These are phyloP conservation scores for Drosophila acutilabella DNA, from an alignment of 2,888 invertebrate species.

Conservation along the genomic window DNA sequence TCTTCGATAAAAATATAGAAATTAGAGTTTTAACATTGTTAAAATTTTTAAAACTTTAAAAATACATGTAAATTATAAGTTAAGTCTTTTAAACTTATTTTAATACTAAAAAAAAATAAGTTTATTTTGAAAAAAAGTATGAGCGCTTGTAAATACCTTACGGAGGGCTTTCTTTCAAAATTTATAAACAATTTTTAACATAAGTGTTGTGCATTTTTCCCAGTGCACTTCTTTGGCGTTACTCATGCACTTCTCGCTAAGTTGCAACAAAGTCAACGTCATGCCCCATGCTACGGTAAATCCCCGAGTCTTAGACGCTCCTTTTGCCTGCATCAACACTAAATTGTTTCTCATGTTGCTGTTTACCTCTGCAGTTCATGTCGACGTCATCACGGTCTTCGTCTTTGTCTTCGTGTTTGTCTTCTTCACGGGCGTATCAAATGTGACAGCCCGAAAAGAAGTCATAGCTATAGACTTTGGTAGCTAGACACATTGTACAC, in stretches of 20 bases:
- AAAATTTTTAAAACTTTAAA: too few species aligned
- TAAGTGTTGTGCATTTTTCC: background rate
- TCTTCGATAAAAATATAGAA: too few species aligned
- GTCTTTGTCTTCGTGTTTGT: conserved; percentile 20
- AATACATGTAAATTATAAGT: too few species aligned
- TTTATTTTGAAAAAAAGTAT: too few species aligned
- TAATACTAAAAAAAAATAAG: too few species aligned
- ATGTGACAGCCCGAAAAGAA: conserved; percentile 70
- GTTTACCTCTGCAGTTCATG: conserved; percentile 30
- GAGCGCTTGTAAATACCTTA: too few species aligned
- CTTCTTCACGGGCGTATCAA: conserved; percentile 66
- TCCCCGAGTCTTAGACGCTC: conserved; percentile 59
- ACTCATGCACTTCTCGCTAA: conserved; percentile 7
- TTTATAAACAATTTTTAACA: too few species aligned
- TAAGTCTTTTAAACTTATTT: too few species aligned
- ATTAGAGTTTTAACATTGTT: too few species aligned
- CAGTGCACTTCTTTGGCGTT: conserved; percentile 37
- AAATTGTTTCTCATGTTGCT: conserved; percentile 54
- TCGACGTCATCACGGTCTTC: conserved; percentile 18
- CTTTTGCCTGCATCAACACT: conserved; percentile 51
- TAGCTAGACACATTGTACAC: conserved; percentile 45
- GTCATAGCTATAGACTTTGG: conserved; percentile 59
- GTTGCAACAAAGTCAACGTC: conserved; percentile 54
- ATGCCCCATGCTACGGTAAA: conserved; percentile 54
- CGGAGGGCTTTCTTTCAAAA: too few species aligned